Percentiles rank a stretch among this genome's conserved stretches.
Conservation (phyloP, 2,797 vertebrate species). For the Chloroceryle inda region DNA sequence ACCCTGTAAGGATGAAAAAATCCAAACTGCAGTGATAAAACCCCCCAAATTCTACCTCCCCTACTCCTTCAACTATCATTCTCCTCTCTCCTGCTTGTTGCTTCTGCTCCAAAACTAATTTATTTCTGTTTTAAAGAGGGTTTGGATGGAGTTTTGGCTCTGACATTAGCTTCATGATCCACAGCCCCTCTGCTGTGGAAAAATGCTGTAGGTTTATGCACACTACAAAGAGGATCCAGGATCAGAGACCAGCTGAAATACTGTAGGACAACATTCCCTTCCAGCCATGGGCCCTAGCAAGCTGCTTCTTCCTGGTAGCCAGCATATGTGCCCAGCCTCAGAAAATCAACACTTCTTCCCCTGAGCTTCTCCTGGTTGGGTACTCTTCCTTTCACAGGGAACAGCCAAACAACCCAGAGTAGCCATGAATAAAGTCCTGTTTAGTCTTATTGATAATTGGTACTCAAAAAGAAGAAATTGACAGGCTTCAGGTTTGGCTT, state of each 20-base stretch:
- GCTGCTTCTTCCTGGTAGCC: background rate
- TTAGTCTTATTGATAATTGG: background rate
- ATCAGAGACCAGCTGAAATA: background rate
- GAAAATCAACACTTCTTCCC: background rate
- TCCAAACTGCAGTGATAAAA: background rate
- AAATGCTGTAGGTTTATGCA: background rate
- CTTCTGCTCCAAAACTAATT: background rate
- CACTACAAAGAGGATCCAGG: background rate
- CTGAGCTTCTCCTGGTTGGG: background rate
- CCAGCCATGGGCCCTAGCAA: background rate
- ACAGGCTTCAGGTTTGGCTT: background rate
- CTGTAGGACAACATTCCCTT: background rate
- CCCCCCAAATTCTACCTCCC: fast-evolving
- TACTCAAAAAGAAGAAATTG: background rate
- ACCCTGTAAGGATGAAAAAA: background rate
- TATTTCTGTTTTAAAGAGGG: background rate
- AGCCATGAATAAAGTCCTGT: background rate
- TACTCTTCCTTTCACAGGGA: background rate
- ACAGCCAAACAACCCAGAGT: background rate
- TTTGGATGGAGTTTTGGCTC: background rate
- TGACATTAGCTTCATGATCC: background rate
- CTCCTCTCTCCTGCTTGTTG: background rate
- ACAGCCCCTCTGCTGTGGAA: background rate
- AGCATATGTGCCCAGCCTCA: background rate
- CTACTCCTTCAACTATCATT: background rate